phyloP scores from a whole-genome alignment of 2,113 vertebrate species.

The Peromyscus polionotus region DNA sequence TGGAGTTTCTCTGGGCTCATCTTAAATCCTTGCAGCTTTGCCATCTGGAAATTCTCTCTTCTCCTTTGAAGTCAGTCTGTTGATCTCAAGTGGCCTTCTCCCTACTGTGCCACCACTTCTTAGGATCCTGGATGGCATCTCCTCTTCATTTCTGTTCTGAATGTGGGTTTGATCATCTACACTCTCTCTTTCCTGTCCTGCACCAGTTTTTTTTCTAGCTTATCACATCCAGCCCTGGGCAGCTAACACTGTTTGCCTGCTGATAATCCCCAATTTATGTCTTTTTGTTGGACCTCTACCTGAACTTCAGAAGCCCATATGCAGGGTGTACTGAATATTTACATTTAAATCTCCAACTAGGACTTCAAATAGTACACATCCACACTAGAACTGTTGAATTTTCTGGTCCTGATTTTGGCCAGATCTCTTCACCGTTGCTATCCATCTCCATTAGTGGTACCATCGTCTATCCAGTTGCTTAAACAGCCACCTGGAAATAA shows the following conservation, averaged over 20 bases:
- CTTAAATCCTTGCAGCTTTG: not conserved
- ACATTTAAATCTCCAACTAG: constrained; percentile 23
- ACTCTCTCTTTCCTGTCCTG: not conserved
- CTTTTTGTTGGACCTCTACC: not conserved
- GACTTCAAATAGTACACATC: not conserved
- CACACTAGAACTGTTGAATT: not conserved
- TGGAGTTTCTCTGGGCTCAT: not conserved
- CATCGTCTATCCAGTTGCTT: not conserved
- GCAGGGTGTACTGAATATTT: not conserved
- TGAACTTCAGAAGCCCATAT: not conserved
- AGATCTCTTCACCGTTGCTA: not conserved
- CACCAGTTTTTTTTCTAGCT: not conserved
- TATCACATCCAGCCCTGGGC: not conserved
- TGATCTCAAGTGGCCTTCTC: not conserved
- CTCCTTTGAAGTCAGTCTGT: not conserved
- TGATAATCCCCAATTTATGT: not conserved
- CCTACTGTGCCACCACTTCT: not conserved
- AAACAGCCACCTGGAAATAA: not conserved
- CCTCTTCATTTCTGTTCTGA: not conserved
- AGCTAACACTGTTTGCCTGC: not conserved
- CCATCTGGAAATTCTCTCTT: not conserved
- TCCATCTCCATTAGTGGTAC: not conserved
- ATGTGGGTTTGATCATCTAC: not conserved
- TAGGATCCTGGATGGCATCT: not conserved
- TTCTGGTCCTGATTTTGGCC: not conserved